Evolutionary conservation across 1,140 invertebrate species (phyloP), one percentile per base, ranked within the genome.

Genomic region (Scaptomyza pallida): DNA sequence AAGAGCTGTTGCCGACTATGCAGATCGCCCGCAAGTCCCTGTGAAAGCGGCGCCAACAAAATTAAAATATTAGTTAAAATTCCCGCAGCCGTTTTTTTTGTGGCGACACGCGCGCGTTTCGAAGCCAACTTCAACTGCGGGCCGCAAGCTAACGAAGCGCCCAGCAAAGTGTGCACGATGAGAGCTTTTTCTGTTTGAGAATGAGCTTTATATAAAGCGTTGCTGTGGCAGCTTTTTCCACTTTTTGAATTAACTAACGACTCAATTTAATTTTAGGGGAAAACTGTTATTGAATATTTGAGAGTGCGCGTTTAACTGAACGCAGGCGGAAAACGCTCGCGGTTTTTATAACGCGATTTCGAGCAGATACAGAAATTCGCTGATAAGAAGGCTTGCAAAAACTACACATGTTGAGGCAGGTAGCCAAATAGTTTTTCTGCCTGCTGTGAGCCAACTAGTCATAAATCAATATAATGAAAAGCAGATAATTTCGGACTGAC

Each of bases 1-100:
- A 97, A 93, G 44, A 96, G 92, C 70, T 93, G 93, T 70, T 96
- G 95, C 48, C 94, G 94, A 44, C 93, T 93, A 16, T 93, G 93
- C 74, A 96, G 92, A 91, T 95, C 94, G 41, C 93, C 94, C 72
- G 93, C 94, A 41, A 95, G 80, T 44, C 93, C 94, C 94, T 94
- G 92, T 43, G 44, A 17, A 17, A 59, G 55, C 37, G 43, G 9
- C 59, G 50, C 59, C 26, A 51, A 44, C 16, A 60, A 15, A 52
- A 21, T 26, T n/a, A n/a, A 51, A 59, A 17, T 9, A 35, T 47
- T 54, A 30, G 12, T 59, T 19, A 15, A 21, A 54, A 19, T 30
- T 44, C 51, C 35, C 19, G 54, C 41, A 43, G 26, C 54, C 63
- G 40, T 40, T 35, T 33, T 37, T 59, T 44, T 15, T 19, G 40